Percentiles rank a stretch among this genome's conserved stretches.
These are phyloP conservation scores for Megalurothrips usitatus DNA, from an alignment of 2,888 invertebrate species.

Conservation along the genomic window DNA sequence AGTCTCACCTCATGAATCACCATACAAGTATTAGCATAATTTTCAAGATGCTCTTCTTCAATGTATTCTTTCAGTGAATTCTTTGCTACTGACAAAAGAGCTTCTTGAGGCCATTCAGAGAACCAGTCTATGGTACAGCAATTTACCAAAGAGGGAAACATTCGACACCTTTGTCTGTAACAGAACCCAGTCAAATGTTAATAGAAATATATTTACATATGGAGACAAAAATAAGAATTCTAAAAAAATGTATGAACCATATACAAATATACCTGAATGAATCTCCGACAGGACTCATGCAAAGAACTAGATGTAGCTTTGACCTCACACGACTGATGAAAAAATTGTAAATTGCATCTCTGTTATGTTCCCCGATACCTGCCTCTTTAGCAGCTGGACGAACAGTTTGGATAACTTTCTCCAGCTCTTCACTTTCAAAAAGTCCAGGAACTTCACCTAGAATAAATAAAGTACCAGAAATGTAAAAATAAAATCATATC, in stretches of 20 bases:
- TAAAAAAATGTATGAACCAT: constrained; percentile 40
- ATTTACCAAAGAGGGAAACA: constrained; percentile 91
- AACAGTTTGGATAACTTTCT: constrained; percentile 72
- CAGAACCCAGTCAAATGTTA: constrained; percentile 42
- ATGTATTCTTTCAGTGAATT: constrained; percentile 61
- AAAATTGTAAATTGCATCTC: constrained; percentile 79
- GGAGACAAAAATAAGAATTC: neutral
- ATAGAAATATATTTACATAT: constrained; percentile 37
- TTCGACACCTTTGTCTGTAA: constrained; percentile 73
- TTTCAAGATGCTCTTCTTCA: constrained; percentile 50
- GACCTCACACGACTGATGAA: constrained; percentile 78
- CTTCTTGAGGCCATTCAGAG: constrained; percentile 85
- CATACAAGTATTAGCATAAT: constrained; percentile 63
- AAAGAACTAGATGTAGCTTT: constrained; percentile 77
- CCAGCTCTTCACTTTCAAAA: constrained; percentile 82
- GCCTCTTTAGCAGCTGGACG: constrained; percentile 65
- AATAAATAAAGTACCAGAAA: constrained; percentile 30
- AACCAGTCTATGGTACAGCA: constrained; percentile 96
- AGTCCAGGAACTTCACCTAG: constrained; percentile 84
- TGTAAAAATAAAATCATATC: neutral
- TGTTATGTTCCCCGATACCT: constrained; percentile 60
- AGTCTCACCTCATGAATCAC: constrained; percentile 61
- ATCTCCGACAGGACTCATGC: constrained; percentile 86
- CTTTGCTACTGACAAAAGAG: constrained; percentile 74
- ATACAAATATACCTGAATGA: constrained; percentile 60